Base-by-base conservation (phyloP, 2,113 vertebrate species). In the Sylvicapra grimmia region DNA sequence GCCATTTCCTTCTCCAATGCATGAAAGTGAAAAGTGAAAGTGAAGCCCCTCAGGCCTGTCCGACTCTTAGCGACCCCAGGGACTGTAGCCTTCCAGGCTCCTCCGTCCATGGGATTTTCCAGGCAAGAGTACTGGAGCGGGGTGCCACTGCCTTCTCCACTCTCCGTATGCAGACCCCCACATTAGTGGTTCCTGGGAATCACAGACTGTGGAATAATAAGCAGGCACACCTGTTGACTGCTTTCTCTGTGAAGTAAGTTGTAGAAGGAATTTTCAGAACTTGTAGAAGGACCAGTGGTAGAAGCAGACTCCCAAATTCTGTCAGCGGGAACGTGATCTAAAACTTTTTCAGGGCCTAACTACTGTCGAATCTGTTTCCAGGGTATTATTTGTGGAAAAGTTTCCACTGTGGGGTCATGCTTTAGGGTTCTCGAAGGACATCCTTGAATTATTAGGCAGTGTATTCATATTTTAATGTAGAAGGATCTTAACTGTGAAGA, bases 31-130 rank as follows among this genome's bases (percentile, higher is more conserved):
- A 61, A 29, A 61, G 59, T 61, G 27, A 61, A 61, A 61, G 27
- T 6, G 59, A 61, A 61, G 27, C 29, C 27, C 1, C 59, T 63
- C 61, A 63, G 29, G 31, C 29, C 0, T 33, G 59, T 15, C 61
- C 0, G 0, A 63, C 6, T 63, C 61, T 63, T 15, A 0, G 0
- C 0, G 1, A 33, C 61, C 13, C 29, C 61, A 16, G 0, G 61
- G 61, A 63, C 61, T 15, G 29, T 0, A 63, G 61, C 29, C 14
- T 6, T 1, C 61, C 61, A 63, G 61, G 29, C 14, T 63, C 61
- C 31, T 16, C 61, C 6, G 0, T 63, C 61, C 61, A 63, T 63
- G 61, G 6, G 61, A 63, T 63, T 33, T 63, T 63, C 61, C 61
- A 63, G 61, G 29, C 59, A 16, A 63, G 61, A 63, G 61, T 14